Conservation (phyloP, 2,797 vertebrate species). For the Neosalanx taihuensis region DNA sequence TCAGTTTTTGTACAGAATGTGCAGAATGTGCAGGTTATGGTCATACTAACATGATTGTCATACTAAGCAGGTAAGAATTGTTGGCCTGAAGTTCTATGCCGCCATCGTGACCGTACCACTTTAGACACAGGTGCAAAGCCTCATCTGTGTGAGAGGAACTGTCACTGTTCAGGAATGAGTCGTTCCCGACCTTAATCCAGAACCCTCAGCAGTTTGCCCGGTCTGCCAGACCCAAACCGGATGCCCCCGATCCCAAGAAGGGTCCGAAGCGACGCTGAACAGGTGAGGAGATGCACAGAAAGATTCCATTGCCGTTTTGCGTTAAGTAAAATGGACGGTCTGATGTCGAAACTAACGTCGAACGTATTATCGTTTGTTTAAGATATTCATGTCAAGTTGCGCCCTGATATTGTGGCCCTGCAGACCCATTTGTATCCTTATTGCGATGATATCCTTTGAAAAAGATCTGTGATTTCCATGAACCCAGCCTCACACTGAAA, state of each 20-base stretch:
- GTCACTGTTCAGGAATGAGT: not conserved
- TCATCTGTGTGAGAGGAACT: not conserved
- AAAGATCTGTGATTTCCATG: constrained; percentile 12
- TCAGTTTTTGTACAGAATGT: no score
- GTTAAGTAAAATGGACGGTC: not conserved
- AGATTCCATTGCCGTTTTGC: not conserved
- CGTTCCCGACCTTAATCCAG: constrained; percentile 73
- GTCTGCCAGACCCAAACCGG: constrained; percentile 91
- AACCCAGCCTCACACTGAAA: not conserved
- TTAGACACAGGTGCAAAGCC: no score
- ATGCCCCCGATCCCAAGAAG: constrained; percentile 76
- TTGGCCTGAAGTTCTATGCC: no score
- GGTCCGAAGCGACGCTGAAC: constrained; percentile 58
- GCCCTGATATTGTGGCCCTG: constrained; percentile 68
- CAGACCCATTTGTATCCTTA: constrained; percentile 75
- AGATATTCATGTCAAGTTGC: constrained; percentile 64
- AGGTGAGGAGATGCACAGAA: constrained; percentile 61
- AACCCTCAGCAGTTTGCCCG: constrained; percentile 89
- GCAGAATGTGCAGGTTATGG: no score
- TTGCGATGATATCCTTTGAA: constrained; percentile 73
- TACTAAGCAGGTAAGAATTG: no score
- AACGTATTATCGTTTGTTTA: constrained; percentile 64
- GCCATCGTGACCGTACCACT: no score
- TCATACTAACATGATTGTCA: no score
- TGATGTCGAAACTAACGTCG: no score